These are phyloP conservation scores for Morus bassanus DNA, from an alignment of 2,797 vertebrate genomes.

Conservation along the genomic window DNA sequence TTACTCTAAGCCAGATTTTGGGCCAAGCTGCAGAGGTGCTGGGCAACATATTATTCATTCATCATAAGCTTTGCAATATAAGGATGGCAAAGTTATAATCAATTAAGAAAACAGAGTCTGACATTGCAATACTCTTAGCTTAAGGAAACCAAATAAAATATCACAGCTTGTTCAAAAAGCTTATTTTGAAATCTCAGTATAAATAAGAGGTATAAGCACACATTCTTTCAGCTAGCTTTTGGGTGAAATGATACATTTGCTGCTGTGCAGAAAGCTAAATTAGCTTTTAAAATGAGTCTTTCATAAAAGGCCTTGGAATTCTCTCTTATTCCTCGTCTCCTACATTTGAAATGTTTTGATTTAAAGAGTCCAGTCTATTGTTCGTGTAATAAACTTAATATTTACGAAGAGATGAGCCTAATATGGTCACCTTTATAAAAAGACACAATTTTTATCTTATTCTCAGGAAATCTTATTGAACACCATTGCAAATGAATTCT, in stretches of 20 bases:
- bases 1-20: slow-evolving; percentile 10
- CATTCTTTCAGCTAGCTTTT: slow-evolving; percentile 6
- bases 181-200: slow-evolving; percentile 45
- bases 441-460: not conserved
- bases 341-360: not conserved
- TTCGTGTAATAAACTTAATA: slow-evolving; percentile 5
- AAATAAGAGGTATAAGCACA: slow-evolving; percentile 29
- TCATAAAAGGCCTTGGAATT: slow-evolving; percentile 4
- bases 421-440: not conserved
- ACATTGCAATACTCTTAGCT: slow-evolving; percentile 48
- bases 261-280: not conserved
- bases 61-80: slow-evolving; percentile 17
- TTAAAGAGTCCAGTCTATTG: not conserved
- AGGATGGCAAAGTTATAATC: slow-evolving; percentile 21
- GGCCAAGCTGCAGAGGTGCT: not conserved
- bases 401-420: not conserved
- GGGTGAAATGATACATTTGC: slow-evolving; percentile 4
- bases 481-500: not conserved
- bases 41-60: slow-evolving; percentile 31
- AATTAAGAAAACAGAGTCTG: slow-evolving; percentile 50
- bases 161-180: slow-evolving; percentile 44
- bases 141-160: slow-evolving; percentile 58
- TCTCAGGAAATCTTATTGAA: not conserved
- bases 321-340: not conserved
- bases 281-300: slow-evolving; percentile 25